Evolutionary conservation across 2,888 invertebrate species (phyloP), one percentile per base, ranked within the genome.

Genomic region (Hypolimnas misippus): DNA sequence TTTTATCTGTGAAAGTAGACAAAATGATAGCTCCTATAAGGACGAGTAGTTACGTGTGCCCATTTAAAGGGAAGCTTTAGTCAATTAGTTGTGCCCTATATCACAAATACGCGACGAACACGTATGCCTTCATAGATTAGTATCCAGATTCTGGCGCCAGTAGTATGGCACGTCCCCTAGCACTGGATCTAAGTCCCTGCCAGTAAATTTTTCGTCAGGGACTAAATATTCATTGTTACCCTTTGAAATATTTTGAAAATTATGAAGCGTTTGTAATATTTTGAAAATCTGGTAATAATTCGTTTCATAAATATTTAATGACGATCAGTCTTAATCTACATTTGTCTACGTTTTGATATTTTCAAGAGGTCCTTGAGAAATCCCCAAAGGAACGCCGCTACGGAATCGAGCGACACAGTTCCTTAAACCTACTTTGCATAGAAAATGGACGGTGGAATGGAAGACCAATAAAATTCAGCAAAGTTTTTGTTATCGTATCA

Each of bases 391-490:
- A 52, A 21, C 44, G 33, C 19, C 46, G 25, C 21, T 49, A 54
- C 44, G 25, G 17, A 17, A 49, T 54, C 46, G 29, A 17, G 54
- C 49, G 53, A 54, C 54, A 38, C 54, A 46, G 19, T 54, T 54
- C 53, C 46, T 60, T 60, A 60, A 54, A 54, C 29, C 35, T 49
- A 60, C 53, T 60, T 60, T 49, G 59, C 59, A 46, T 60, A 60
- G 46, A 35, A 54, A 52, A 29, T 25, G 35, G 12, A n/a, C n/a
- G 35, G 19, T 29, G 46, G 46, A 10, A 44, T 51, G 19, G 7
- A 29, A 3, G 17, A 29, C 17, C 25, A 10, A 46, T 54, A 14
- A 52, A 59, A 46, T 46, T 38, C 5, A 38, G 14, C 6, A 46
- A 53, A 7, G 19, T 49, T 54, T 60, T 46, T 59, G 46, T 7